Percentiles rank a stretch among this genome's conserved stretches.
These are phyloP conservation scores for Rotaria sp. DNA, from an alignment of 2,888 invertebrate species.

Conservation along the genomic window DNA sequence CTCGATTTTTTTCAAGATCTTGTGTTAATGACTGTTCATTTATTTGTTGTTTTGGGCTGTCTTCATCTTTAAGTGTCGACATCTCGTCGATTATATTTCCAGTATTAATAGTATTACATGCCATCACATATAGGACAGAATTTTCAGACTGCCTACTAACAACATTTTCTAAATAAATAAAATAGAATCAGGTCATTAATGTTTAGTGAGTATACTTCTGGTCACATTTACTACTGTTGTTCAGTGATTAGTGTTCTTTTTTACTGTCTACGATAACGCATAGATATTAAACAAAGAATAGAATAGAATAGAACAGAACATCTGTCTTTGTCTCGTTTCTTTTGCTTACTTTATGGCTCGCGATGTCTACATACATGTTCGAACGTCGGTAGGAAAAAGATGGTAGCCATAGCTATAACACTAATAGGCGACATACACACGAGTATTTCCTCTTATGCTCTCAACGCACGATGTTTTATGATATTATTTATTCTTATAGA, in stretches of 20 bases:
- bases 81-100: not conserved
- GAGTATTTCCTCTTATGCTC: not conserved
- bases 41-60: conserved; percentile 5
- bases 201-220: not conserved
- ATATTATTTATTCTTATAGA: not conserved
- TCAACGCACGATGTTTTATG: not conserved
- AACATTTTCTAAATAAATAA: conserved; percentile 16
- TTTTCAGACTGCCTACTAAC: not conserved
- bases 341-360: conserved; percentile 12
- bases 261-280: not conserved
- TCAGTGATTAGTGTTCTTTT: conserved; percentile 4
- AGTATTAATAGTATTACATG: not conserved
- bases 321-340: conserved; percentile 10
- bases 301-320: not conserved
- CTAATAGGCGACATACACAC: not conserved
- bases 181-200: not conserved
- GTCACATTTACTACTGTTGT: conserved; percentile 3
- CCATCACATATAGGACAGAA: not conserved
- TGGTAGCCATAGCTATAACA: not conserved
- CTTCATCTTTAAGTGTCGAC: not conserved
- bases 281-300: not conserved
- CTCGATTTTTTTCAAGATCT: conserved; percentile 17
- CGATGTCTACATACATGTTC: not conserved
- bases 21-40: conserved; percentile 9
- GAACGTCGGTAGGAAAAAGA: not conserved